A percentile compares a stretch with the other conserved stretches of the same genome.
Conservation (phyloP, 2,113 vertebrate genomes). For the Hydrolagus affinis region DNA sequence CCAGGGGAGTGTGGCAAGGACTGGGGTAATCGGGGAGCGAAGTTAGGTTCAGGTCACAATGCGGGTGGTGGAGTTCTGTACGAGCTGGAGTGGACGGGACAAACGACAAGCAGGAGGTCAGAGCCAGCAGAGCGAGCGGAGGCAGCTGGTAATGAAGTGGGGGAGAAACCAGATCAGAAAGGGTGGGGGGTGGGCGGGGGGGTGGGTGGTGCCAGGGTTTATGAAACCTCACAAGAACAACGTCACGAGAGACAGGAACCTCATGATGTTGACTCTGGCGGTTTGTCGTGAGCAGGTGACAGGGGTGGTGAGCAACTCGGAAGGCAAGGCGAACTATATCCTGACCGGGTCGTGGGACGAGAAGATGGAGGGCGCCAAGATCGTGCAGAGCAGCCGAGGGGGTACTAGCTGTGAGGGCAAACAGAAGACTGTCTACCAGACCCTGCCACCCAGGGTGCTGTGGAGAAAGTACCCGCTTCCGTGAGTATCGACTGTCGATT, state of each 20-base stretch:
- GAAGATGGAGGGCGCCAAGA: slow-evolving; percentile 87
- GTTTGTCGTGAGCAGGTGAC: slow-evolving; percentile 64
- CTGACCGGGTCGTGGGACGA: slow-evolving; percentile 95
- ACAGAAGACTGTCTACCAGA: slow-evolving; percentile 94
- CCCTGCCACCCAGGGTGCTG: slow-evolving; percentile 75
- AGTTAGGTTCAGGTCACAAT: no score
- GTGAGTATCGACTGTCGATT: slow-evolving; percentile 54
- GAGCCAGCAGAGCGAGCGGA: no score
- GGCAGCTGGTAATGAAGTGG: no score
- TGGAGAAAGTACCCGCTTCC: slow-evolving; percentile 94
- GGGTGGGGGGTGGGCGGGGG: neutral
- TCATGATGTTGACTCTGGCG: neutral
- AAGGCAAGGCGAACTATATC: slow-evolving; percentile 79
- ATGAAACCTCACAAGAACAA: no score
- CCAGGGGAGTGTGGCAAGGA: no score
- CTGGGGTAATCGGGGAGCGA: no score
- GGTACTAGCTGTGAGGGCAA: slow-evolving; percentile 73
- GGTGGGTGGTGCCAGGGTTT: neutral
- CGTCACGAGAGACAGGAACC: no score
- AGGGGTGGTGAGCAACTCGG: slow-evolving; percentile 73
- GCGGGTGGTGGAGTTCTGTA: no score
- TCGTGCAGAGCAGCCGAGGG: slow-evolving; percentile 80
- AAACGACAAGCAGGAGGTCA: no score
- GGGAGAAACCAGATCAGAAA: neutral
- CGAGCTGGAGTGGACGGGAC: no score